Base-by-base conservation (phyloP, 1,140 invertebrate genomes). In the Ceratina australensis region DNA sequence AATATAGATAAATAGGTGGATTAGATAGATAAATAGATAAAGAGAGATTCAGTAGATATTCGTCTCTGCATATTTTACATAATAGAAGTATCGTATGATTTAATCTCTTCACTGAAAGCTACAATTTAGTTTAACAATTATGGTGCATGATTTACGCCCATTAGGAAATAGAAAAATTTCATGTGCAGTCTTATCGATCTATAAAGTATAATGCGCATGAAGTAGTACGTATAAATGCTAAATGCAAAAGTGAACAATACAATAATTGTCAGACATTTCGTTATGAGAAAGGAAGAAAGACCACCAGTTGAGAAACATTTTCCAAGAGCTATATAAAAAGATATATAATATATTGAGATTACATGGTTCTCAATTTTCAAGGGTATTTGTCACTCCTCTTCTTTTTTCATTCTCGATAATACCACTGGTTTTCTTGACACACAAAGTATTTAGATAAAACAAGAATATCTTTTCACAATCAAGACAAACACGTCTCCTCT, bases 231-330 rank as follows among this genome's bases (percentile, higher is more conserved):
- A 72, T 22, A 24, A 24, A 56, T 72, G 42, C 67, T 76, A 63
- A 69, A 65, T 78, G 72, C 60, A 71, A 83, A 84, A 72, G 24
- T 78, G 61, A 85, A 82, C 66, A 75, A 80, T 56, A 72, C 57
- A 77, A 77, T 68, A 84, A 73, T 77, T 50, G 52, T 73, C 63
- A 73, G 26, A 73, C 64, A 42, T 47, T n/a, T 52, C 54, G 33
- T n/a, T 42, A 10, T 42, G 33, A 42, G 5, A 54, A 69, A 73
- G 63, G 68, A 77, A 81, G 56, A 79, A 81, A 82, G 50, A 64
- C 24, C 18, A 67, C 57, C 16, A 74, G 74, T 75, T 47, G 50
- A 15, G 59, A 79, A 76, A 60, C 20, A 68, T 65, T 80, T 56
- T 52, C 7, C 28, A 56, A 71, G 12, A 71, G 16, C 22, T 68